Base-by-base conservation (phyloP, 2,888 invertebrate genomes). In the Pilophorus perplexus region DNA sequence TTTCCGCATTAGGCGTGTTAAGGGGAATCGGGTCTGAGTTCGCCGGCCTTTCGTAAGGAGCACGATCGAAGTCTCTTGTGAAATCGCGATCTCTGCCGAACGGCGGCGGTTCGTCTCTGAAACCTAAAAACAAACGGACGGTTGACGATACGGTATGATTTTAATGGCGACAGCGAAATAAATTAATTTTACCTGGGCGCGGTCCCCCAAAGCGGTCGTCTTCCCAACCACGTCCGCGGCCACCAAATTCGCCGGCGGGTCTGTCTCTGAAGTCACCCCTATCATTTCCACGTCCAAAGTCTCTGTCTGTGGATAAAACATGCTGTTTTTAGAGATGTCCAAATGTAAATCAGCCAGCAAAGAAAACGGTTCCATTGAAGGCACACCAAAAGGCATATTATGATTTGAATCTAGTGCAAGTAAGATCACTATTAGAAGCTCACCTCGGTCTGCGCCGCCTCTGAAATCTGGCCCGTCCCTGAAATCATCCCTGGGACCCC, bases 201-300 rank as follows among this genome's bases (percentile, higher is more conserved):
- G n/a, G n/a, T 18, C 64, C 64, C 22, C 46, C 57, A 18, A 66
- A 66, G 27, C 46, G 55, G 28, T 40, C 40, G 14, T 55, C 64
- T 2, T 46, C 67, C n/a, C 65, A n/a, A 8, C 62, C 60, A 12
- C 38, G 46, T n/a, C 37, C 37, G n/a, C 46, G 54, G n/a, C 28
- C 46, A 18, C 44, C 52, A 23, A 70, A n/a, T 44, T 33, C 60
- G 28, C 40, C 16, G 6, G 18, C 16, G 5, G 28, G 33, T 33
- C 64, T 22, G 16, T 60, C 60, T 18, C 52, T 16, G 60, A 65
- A 68, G 23, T 64, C 65, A 28, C 75, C 71, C 16, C 66, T 69
- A 68, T 67, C 22, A 14, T 25, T 64, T 8, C 27, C 23, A 60
- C 40, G 28, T 33, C 62, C 62, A 8, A 62, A 33, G 5, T 62